A percentile compares a stretch with the other conserved stretches of the same genome.
Evolutionary conservation across 2,888 invertebrate genomes (phyloP).

Genomic region (Papilio gigon): DNA sequence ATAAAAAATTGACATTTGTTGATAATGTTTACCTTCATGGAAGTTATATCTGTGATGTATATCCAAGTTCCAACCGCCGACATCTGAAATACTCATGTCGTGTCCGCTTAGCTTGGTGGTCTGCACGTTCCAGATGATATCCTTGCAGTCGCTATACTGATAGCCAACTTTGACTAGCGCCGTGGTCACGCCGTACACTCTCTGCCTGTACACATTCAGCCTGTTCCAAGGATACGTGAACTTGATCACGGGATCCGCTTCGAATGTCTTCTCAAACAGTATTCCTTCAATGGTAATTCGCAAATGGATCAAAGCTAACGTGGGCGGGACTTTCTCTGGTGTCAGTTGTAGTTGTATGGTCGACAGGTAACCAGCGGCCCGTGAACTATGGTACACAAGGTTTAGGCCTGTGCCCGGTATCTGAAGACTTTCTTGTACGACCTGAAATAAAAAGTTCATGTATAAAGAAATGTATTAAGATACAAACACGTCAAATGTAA

Average conservation of each 20-base stretch:
- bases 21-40: constrained; percentile 89
- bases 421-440: constrained; percentile 96
- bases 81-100: constrained; percentile 98
- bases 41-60: constrained; percentile 99
- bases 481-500: background rate
- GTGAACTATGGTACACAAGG: constrained; percentile 97
- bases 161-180: constrained; percentile 98
- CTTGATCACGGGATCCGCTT: constrained; percentile 97
- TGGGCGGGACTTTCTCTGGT: constrained; percentile 90
- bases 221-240: constrained; percentile 99
- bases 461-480: background rate
- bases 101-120: constrained; percentile 97
- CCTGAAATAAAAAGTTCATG: constrained; percentile 73
- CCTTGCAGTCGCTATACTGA: constrained; percentile 95
- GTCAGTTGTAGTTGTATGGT: constrained; percentile 96
- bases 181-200: constrained; percentile 97
- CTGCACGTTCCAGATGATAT: constrained; percentile 97
- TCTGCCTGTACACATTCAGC: constrained; percentile 96
- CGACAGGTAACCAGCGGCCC: constrained; percentile 95
- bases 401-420: constrained; percentile 98
- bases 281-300: constrained; percentile 97
- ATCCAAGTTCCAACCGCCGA: constrained; percentile 98
- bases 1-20: background rate
- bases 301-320: constrained; percentile 93
- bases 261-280: constrained; percentile 94